phyloP scores from a whole-genome alignment of 2,888 invertebrate species.

The Noctuana brunneofusca region DNA sequence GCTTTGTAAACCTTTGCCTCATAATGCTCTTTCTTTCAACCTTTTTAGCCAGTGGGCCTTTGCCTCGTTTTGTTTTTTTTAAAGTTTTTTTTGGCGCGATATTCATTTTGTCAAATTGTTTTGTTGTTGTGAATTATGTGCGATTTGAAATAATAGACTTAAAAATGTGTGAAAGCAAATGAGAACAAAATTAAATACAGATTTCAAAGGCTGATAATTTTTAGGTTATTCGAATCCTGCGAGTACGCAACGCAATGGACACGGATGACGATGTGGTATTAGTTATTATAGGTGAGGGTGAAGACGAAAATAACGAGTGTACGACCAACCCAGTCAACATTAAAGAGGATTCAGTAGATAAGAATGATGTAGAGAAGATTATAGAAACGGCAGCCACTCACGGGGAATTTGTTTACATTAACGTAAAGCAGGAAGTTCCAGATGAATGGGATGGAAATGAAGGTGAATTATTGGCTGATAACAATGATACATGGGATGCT shows the following conservation, averaged over 20 bases:
- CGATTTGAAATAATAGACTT: too few relatives aligned
- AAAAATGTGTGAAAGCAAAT: neutral
- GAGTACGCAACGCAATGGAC: constrained; percentile 44
- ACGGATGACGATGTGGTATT: constrained; percentile 53
- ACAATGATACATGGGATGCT: neutral
- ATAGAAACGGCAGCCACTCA: constrained; percentile 49
- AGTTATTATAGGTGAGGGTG: constrained; percentile 51
- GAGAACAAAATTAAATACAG: too few relatives aligned
- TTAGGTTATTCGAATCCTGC: constrained; percentile 6
- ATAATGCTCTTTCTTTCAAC: neutral
- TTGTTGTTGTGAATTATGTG: neutral
- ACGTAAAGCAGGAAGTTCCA: constrained; percentile 29
- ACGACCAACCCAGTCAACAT: constrained; percentile 39
- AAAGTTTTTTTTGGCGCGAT: constrained; percentile 12
- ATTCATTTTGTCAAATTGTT: constrained; percentile 16
- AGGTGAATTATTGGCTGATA: constrained; percentile 19
- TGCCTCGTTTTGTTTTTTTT: constrained; percentile 19
- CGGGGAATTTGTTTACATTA: constrained; percentile 45
- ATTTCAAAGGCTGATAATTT: too few relatives aligned
- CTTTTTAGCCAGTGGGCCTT: constrained; percentile 3
- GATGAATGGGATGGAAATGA: constrained; percentile 21
- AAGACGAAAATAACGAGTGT: constrained; percentile 39
- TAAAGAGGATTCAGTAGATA: constrained; percentile 47
- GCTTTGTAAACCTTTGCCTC: constrained; percentile 20
- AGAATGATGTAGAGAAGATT: constrained; percentile 47